Evolutionary conservation across 35 echinoderm and acorn worm genomes (phyloP).

Genomic region (Holothuria glaberrima): DNA sequence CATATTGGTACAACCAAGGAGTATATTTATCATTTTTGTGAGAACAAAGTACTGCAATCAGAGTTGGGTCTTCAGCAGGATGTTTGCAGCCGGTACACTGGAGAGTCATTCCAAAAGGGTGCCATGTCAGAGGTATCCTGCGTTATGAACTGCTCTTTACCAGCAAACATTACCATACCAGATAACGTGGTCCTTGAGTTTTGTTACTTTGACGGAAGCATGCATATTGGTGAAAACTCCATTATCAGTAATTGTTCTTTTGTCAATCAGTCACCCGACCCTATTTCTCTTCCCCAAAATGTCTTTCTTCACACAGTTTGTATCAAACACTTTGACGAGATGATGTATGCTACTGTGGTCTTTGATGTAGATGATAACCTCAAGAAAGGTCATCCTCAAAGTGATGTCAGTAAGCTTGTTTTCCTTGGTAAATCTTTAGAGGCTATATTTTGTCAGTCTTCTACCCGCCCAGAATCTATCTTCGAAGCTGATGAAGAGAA

Average conservation of each 20-base stretch:
- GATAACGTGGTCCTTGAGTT: constrained; percentile 78
- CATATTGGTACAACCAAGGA: constrained; percentile 92
- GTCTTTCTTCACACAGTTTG: constrained; percentile 89
- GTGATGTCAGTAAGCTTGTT: constrained; percentile 30
- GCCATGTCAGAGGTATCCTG: constrained; percentile 20
- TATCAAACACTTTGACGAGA: constrained; percentile 33
- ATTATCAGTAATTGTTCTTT: constrained; percentile 85
- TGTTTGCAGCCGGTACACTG: constrained; percentile 59
- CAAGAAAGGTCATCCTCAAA: constrained; percentile 53
- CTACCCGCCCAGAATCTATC: neutral
- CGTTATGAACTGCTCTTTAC: constrained; percentile 74
- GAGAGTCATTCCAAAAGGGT: neutral
- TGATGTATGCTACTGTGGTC: constrained; percentile 76
- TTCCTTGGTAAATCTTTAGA: constrained; percentile 68
- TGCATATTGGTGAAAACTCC: constrained; percentile 51
- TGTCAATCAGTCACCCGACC: neutral
- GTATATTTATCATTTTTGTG: constrained; percentile 82
- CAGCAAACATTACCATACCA: constrained; percentile 30
- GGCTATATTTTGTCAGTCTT: constrained; percentile 53
- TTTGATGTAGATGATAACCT: constrained; percentile 85
- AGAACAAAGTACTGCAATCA: constrained; percentile 46
- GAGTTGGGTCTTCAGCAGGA: constrained; percentile 59
- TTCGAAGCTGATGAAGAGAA: constrained; percentile 50
- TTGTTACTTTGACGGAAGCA: constrained; percentile 63
- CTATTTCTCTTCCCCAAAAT: constrained; percentile 52